A percentile compares a stretch with the other conserved stretches of the same genome.
These are phyloP conservation scores for Morone chrysops DNA, from an alignment of 2,113 vertebrate species.

Conservation along the genomic window DNA sequence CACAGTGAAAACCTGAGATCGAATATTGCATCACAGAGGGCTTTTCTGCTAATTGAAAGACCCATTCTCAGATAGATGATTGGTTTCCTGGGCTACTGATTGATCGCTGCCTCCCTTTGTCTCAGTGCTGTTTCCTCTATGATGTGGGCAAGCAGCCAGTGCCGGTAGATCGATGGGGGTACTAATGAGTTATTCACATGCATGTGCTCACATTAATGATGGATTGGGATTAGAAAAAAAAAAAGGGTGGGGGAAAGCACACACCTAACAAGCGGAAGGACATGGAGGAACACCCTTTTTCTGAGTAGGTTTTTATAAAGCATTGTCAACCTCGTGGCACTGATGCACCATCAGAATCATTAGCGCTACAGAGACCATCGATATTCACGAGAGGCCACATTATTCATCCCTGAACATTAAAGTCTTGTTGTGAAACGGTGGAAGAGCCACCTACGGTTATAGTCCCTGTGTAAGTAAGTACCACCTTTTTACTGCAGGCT, in stretches of 20 bases:
- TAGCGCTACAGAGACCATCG: conserved; percentile 42
- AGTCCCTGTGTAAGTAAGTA: conserved; percentile 19
- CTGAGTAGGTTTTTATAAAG: conserved; percentile 35
- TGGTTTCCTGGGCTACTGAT: conserved; percentile 75
- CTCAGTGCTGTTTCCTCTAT: conserved; percentile 57
- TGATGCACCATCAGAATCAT: conserved; percentile 57
- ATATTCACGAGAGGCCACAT: conserved; percentile 50
- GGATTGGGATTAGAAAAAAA: conserved; percentile 6
- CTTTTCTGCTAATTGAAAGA: conserved; percentile 76
- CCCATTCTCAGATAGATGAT: conserved; percentile 68
- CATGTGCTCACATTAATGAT: conserved; percentile 59
- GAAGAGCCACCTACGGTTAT: conserved; percentile 50
- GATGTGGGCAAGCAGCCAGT: conserved; percentile 38
- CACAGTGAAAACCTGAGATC: conserved; percentile 3
- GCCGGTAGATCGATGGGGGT: conserved; percentile 68
- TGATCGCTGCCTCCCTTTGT: conserved; percentile 72
- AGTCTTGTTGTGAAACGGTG: conserved; percentile 41
- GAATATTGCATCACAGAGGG: conserved; percentile 47
- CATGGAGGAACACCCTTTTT: conserved; percentile 8
- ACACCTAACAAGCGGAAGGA: conserved; percentile 28
- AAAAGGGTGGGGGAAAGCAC: neutral
- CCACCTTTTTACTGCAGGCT: conserved; percentile 10
- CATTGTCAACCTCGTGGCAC: conserved; percentile 14
- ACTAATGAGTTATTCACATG: conserved; percentile 78
- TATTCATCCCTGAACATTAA: conserved; percentile 64